Conservation (phyloP, 2,888 invertebrate species). For the Elegia similella region DNA sequence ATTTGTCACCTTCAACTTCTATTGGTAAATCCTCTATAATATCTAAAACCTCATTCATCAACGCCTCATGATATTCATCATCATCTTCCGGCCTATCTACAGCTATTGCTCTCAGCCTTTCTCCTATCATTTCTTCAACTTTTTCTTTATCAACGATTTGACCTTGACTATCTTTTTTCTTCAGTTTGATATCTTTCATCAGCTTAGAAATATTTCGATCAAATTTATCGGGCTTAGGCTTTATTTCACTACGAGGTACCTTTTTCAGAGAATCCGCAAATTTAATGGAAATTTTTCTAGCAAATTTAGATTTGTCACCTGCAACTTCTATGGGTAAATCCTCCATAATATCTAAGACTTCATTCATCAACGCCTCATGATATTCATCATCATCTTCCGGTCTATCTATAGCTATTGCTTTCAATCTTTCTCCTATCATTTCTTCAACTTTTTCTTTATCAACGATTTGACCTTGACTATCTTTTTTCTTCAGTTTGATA, state of each 20-base stretch:
- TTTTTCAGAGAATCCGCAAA: slow-evolving; percentile 27
- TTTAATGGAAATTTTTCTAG: slow-evolving; percentile 25
- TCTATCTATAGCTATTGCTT: slow-evolving; percentile 24
- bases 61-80: slow-evolving; percentile 24
- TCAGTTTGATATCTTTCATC: slow-evolving; percentile 29
- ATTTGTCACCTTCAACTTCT: slow-evolving; percentile 20
- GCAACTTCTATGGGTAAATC: slow-evolving; percentile 27
- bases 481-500: slow-evolving; percentile 26
- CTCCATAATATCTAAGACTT: slow-evolving; percentile 31
- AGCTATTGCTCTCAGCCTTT: slow-evolving; percentile 29
- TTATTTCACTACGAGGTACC: slow-evolving; percentile 20
- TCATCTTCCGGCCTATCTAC: slow-evolving; percentile 26
- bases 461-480: slow-evolving; percentile 20
- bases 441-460: slow-evolving; percentile 26
- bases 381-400: slow-evolving; percentile 26
- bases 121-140: slow-evolving; percentile 27
- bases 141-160: slow-evolving; percentile 24
- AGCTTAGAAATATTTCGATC: slow-evolving; percentile 28
- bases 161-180: slow-evolving; percentile 20
- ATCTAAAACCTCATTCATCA: slow-evolving; percentile 32
- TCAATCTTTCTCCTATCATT: slow-evolving; percentile 31
- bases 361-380: slow-evolving; percentile 29
- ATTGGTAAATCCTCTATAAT: slow-evolving; percentile 31
- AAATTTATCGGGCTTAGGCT: slow-evolving; percentile 14
- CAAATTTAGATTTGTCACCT: slow-evolving; percentile 16